phyloP scores from a whole-genome alignment of 1,140 invertebrate species.

The Drosophila rhopaloa region DNA sequence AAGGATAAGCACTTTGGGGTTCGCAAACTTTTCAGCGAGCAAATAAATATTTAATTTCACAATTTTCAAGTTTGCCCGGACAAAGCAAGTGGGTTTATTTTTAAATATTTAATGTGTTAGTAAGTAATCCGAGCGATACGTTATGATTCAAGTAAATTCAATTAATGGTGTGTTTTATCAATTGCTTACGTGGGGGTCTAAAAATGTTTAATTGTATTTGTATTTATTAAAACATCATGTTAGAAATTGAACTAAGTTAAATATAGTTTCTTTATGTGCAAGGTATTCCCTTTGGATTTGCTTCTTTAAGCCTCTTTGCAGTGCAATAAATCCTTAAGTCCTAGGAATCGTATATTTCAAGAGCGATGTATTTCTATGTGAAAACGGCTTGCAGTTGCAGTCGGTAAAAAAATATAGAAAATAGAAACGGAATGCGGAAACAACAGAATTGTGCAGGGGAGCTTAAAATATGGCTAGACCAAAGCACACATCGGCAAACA shows the following conservation, averaged over 20 bases:
- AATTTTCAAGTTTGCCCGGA: slow-evolving; percentile 20
- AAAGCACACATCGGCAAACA: slow-evolving; percentile 19
- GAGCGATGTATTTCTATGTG: slow-evolving; percentile 50
- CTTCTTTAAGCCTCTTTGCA: slow-evolving; percentile 17
- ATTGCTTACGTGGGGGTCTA: too few relatives aligned
- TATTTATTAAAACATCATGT: too few relatives aligned
- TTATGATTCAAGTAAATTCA: background rate
- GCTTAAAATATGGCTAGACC: slow-evolving; percentile 59
- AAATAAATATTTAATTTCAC: slow-evolving; percentile 43
- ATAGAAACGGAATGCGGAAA: slow-evolving; percentile 49
- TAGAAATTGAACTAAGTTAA: too few relatives aligned
- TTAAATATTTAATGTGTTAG: slow-evolving; percentile 12
- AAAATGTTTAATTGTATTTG: too few relatives aligned
- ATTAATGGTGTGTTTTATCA: background rate
- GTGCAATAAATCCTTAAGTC: slow-evolving; percentile 66
- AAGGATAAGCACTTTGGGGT: slow-evolving; percentile 41
- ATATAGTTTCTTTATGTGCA: too few relatives aligned
- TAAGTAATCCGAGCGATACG: background rate
- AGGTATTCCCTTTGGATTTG: background rate
- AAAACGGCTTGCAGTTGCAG: slow-evolving; percentile 51
- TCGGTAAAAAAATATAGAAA: slow-evolving; percentile 30
- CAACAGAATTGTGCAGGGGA: slow-evolving; percentile 9
- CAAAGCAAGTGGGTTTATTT: slow-evolving; percentile 26
- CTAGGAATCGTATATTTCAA: slow-evolving; percentile 35
- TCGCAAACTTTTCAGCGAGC: slow-evolving; percentile 34